These are phyloP conservation scores for Tuberolachnus salignus DNA, from an alignment of 2,888 invertebrate species.

Conservation along the genomic window DNA sequence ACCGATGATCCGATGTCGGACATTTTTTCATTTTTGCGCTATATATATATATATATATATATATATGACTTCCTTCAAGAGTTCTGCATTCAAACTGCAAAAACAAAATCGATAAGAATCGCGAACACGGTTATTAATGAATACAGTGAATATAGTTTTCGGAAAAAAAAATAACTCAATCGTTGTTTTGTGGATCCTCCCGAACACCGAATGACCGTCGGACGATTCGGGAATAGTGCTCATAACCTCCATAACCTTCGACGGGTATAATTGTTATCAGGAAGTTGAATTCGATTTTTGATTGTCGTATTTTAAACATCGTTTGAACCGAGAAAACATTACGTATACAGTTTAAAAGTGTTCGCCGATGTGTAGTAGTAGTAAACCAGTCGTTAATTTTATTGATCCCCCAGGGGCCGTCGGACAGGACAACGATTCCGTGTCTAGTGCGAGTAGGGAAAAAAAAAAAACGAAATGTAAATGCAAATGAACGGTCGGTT, in stretches of 20 bases:
- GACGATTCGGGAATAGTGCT: not conserved
- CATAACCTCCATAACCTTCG: conserved; percentile 30
- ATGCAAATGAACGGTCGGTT: not conserved
- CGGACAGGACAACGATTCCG: not conserved
- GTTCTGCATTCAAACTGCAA: conserved; percentile 49
- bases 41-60: not conserved
- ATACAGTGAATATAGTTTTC: too few species aligned
- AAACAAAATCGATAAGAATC: not conserved
- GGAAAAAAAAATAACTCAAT: too few species aligned
- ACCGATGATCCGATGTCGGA: conserved; percentile 9
- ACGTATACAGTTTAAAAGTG: not conserved
- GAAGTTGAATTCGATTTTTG: conserved; percentile 24
- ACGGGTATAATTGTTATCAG: not conserved
- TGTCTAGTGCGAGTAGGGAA: not conserved
- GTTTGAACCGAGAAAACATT: conserved; percentile 10
- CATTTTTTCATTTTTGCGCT: conserved; percentile 46
- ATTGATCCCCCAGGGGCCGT: conserved; percentile 30
- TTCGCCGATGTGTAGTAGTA: not conserved
- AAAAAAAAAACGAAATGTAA: conserved; percentile 1
- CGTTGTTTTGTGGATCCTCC: not conserved
- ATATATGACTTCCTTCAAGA: conserved; percentile 14
- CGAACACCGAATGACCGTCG: not conserved
- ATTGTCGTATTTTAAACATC: not conserved
- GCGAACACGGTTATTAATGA: not conserved
- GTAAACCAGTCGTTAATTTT: conserved; percentile 29